A percentile compares a stretch with the other conserved stretches of the same genome.
These are phyloP conservation scores for Psilanteris sp. DNA, from an alignment of 1,140 invertebrate genomes.

Conservation along the genomic window DNA sequence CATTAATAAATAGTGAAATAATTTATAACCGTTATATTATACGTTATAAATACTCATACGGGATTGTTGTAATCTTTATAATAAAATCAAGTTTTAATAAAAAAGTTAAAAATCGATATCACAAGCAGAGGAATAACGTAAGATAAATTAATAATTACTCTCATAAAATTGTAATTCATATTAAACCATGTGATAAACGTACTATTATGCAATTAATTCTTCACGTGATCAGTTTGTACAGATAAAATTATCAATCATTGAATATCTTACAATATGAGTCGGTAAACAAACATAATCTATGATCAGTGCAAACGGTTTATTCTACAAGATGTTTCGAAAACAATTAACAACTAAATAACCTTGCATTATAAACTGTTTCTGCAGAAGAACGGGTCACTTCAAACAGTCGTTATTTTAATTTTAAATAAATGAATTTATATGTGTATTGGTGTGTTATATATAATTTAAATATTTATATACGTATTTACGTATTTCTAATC, in stretches of 20 bases:
- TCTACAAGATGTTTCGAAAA: slow-evolving; percentile 15
- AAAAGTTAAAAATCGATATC: slow-evolving; percentile 8
- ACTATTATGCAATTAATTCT: slow-evolving; percentile 26
- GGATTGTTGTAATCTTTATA: not conserved
- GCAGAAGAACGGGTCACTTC: no score
- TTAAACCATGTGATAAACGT: slow-evolving; percentile 5
- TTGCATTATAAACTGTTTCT: not conserved
- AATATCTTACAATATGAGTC: slow-evolving; percentile 13
- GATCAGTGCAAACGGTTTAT: slow-evolving; percentile 1
- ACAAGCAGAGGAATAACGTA: not conserved
- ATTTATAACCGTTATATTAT: slow-evolving; percentile 5
- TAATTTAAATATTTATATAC: no score
- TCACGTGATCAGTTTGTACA: slow-evolving; percentile 13
- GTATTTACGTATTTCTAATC: no score
- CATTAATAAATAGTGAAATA: slow-evolving; percentile 3
- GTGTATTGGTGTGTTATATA: no score
- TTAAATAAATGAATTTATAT: no score
- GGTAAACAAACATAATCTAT: slow-evolving; percentile 15
- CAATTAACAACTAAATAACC: slow-evolving; percentile 24
- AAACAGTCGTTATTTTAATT: no score
- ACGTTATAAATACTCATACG: slow-evolving; percentile 3
- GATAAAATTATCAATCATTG: slow-evolving; percentile 36
- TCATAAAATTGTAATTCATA: slow-evolving; percentile 42
- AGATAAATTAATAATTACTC: slow-evolving; percentile 12
- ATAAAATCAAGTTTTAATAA: slow-evolving; percentile 1